These are phyloP conservation scores for Oryzias curvinotus DNA, from an alignment of 2,113 vertebrate species.

Conservation along the genomic window DNA sequence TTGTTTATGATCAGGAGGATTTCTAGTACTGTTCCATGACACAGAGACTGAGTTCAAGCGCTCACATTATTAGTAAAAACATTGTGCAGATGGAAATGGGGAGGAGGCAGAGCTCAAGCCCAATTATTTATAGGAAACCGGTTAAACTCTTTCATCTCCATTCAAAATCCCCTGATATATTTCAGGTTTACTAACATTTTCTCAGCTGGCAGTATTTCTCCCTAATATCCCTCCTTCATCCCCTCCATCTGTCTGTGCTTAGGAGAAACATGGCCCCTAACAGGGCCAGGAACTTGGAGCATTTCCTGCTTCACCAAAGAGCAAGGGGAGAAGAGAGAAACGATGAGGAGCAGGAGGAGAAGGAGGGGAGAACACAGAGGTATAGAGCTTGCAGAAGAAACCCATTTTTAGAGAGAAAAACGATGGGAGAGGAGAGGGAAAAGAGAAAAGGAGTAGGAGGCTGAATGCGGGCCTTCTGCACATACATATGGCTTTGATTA, in stretches of 20 bases:
- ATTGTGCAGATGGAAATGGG: no score
- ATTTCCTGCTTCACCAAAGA: conserved; percentile 68
- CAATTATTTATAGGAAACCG: background rate
- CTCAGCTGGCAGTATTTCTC: conserved; percentile 15
- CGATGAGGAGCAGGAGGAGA: conserved; percentile 5
- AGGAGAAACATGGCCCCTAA: conserved; percentile 62
- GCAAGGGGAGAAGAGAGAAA: background rate
- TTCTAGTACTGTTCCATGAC: no score
- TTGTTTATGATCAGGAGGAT: no score
- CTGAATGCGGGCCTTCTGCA: conserved; percentile 18
- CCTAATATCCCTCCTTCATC: conserved; percentile 42
- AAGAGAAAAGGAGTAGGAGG: conserved; percentile 6
- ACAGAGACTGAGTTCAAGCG: no score
- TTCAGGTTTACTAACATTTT: conserved; percentile 1
- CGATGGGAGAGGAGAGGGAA: conserved; percentile 12
- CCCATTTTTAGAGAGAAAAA: conserved; percentile 36
- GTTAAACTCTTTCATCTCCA: background rate
- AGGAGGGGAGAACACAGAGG: conserved; percentile 40
- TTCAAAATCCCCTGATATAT: background rate
- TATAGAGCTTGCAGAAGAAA: conserved; percentile 11
- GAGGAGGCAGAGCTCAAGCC: no score
- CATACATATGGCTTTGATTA: conserved; percentile 76
- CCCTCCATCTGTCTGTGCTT: conserved; percentile 74
- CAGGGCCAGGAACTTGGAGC: conserved; percentile 69
- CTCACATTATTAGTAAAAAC: no score